phyloP scores from a whole-genome alignment of 2,113 vertebrate species.

The Heloderma charlesbogerti region DNA sequence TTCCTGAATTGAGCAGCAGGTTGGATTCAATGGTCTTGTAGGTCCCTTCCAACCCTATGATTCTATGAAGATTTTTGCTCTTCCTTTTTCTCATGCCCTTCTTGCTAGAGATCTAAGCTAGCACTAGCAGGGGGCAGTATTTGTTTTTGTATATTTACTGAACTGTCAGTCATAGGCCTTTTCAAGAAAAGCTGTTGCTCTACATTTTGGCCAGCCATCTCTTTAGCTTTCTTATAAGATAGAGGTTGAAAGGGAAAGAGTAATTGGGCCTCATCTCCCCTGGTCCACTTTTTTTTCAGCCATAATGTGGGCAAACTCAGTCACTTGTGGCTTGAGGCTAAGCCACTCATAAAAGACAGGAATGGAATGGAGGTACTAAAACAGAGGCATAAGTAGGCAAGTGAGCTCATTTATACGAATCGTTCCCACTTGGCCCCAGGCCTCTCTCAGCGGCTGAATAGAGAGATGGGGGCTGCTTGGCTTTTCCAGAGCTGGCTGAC shows the following conservation, averaged over 20 bases:
- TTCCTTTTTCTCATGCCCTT: background rate
- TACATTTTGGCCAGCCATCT: background rate
- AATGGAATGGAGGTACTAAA: background rate
- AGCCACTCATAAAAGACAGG: background rate
- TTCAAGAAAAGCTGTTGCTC: background rate
- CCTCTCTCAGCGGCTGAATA: background rate
- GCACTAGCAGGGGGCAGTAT: background rate
- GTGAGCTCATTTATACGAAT: constrained; percentile 34
- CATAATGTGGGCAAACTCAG: background rate
- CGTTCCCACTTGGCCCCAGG: constrained; percentile 3
- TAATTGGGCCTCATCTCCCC: background rate
- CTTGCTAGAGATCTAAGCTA: background rate
- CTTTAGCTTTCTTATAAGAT: background rate
- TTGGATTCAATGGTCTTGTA: no score
- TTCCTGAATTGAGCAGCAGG: no score
- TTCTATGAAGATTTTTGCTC: no score
- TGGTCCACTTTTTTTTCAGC: background rate
- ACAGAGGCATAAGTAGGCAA: constrained; percentile 19
- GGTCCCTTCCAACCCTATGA: no score
- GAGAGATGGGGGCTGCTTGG: constrained; percentile 15
- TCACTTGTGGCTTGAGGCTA: background rate
- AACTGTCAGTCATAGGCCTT: background rate
- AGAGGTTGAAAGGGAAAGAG: background rate
- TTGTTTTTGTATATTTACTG: background rate
- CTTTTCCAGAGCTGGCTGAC: constrained; percentile 53